Conservation (phyloP, 2,797 vertebrate genomes). For the Tadarida brasiliensis region DNA sequence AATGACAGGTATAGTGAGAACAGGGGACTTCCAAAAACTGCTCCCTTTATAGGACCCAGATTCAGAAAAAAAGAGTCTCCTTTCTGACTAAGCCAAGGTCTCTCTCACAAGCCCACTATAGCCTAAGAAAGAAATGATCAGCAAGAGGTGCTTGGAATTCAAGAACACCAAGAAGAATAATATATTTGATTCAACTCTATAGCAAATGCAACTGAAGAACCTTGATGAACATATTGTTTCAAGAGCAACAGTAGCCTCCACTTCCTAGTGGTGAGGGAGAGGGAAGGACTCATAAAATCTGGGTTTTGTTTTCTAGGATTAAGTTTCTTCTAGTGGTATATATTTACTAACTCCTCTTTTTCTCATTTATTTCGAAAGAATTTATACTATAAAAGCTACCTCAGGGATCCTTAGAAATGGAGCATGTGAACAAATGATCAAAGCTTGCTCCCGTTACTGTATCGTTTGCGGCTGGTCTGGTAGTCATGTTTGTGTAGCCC, state of each 20-base stretch:
- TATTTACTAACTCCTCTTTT: not conserved
- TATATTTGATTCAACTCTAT: not conserved
- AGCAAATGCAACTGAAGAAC: not conserved
- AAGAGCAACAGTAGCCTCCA: not conserved
- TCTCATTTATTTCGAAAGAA: conserved; percentile 54
- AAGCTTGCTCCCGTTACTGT: not conserved
- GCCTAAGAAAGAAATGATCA: not conserved
- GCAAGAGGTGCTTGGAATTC: not conserved
- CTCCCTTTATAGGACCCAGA: not conserved
- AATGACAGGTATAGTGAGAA: not conserved
- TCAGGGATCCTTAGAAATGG: conserved; percentile 46
- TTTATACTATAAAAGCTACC: conserved; percentile 30
- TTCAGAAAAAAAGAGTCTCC: not conserved
- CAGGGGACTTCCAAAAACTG: not conserved
- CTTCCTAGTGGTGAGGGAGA: not conserved
- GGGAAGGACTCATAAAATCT: not conserved
- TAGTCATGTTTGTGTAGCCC: conserved; percentile 52
- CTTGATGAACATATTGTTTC: not conserved
- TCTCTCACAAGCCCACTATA: not conserved
- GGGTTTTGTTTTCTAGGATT: conserved; percentile 32
- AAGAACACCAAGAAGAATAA: not conserved
- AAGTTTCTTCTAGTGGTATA: conserved; percentile 8
- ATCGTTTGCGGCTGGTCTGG: not conserved
- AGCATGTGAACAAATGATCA: conserved; percentile 21
- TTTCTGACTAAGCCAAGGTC: not conserved